phyloP scores from a whole-genome alignment of 2,888 invertebrate species.

The Hemistola chrysoprasaria region DNA sequence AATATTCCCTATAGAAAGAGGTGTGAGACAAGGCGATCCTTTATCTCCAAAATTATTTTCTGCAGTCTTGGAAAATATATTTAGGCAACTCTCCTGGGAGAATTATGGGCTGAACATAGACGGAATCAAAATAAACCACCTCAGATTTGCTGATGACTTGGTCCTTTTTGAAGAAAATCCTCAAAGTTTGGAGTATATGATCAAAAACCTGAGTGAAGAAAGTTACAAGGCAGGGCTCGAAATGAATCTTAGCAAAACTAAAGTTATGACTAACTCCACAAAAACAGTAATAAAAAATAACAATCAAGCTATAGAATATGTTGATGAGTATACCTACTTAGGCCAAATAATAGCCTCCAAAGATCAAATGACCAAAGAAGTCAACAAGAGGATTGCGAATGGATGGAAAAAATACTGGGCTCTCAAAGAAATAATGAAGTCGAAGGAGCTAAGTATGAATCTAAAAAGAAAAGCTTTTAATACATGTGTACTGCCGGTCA shows the following conservation, averaged over 20 bases:
- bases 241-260: conserved; percentile 19
- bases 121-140: background rate
- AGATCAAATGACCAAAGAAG: conserved; percentile 11
- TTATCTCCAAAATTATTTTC: background rate
- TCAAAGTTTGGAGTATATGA: conserved; percentile 8
- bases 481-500: conserved; percentile 2
- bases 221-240: conserved; percentile 11
- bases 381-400: conserved; percentile 21
- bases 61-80: no score
- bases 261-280: conserved; percentile 11
- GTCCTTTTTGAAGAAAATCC: conserved; percentile 11
- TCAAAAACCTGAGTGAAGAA: conserved; percentile 3
- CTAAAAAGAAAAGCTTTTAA: conserved; percentile 1
- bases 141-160: conserved; percentile 21
- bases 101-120: background rate
- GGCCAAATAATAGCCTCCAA: conserved; percentile 4
- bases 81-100: background rate
- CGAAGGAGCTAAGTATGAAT: conserved; percentile 4
- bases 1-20: no score
- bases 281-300: background rate
- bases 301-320: conserved; percentile 1
- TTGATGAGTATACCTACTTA: background rate
- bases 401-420: conserved; percentile 23
- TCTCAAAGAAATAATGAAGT: conserved; percentile 9
- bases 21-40: background rate